Evolutionary conservation across 2,888 invertebrate genomes (phyloP).

Genomic region (Leptopilina myrica): DNA sequence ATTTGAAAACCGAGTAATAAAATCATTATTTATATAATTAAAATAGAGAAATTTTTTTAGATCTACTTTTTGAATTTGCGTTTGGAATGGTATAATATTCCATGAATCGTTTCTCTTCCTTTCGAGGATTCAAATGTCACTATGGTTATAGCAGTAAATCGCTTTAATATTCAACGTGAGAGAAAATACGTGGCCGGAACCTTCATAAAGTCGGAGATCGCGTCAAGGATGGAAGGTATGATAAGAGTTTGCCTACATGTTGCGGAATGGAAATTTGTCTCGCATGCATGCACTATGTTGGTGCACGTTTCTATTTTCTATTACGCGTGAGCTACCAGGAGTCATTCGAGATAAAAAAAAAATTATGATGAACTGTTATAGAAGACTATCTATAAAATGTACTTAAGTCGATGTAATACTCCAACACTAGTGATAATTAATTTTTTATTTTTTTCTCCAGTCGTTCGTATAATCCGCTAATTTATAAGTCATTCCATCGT

Average conservation of each 20-base stretch:
- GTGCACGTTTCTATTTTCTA: slow-evolving; percentile 27
- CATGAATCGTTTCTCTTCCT: slow-evolving; percentile 24
- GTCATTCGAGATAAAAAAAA: background rate
- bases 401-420: background rate
- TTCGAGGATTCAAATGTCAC: slow-evolving; percentile 37
- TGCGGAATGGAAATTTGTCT: slow-evolving; percentile 28
- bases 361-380: background rate
- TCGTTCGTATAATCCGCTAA: too few relatives aligned
- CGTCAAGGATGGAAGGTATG: slow-evolving; percentile 38
- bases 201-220: slow-evolving; percentile 39
- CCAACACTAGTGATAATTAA: too few relatives aligned
- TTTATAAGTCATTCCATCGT: too few relatives aligned
- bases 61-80: slow-evolving; percentile 24
- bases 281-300: slow-evolving; percentile 14
- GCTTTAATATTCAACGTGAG: slow-evolving; percentile 37
- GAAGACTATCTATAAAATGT: background rate
- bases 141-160: slow-evolving; percentile 32
- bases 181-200: slow-evolving; percentile 37
- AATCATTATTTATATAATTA: too few relatives aligned
- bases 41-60: background rate
- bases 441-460: too few relatives aligned
- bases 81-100: slow-evolving; percentile 32
- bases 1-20: too few relatives aligned
- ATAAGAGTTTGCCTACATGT: slow-evolving; percentile 30
- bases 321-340: background rate